Conservation (phyloP, 2,888 invertebrate species). For the Rotaria sp. region DNA sequence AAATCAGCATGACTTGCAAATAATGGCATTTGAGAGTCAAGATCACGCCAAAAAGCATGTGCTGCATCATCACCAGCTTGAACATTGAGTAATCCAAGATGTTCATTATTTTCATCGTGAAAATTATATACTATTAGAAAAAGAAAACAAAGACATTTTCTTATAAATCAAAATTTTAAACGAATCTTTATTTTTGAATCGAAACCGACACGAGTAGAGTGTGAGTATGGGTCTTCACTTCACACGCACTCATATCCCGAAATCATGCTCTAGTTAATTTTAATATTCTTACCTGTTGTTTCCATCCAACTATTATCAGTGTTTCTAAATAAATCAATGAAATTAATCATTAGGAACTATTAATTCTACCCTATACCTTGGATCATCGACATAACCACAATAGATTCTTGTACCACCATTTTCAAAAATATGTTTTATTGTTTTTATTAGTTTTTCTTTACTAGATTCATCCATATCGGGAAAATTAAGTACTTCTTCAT, state of each 20-base stretch:
- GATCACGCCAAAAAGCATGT: constrained; percentile 33
- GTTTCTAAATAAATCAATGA: constrained; percentile 61
- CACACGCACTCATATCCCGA: no score
- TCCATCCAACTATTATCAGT: constrained; percentile 99
- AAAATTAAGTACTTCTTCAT: constrained; percentile 73
- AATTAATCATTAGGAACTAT: neutral
- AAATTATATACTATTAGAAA: constrained; percentile 59
- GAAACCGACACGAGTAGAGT: no score
- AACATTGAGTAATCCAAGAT: constrained; percentile 65
- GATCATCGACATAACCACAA: constrained; percentile 89
- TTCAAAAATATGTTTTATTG: constrained; percentile 66
- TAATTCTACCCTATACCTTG: constrained; percentile 57
- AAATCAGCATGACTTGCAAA: constrained; percentile 82
- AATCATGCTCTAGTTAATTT: no score
- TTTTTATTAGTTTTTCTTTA: constrained; percentile 45
- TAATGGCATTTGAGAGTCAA: constrained; percentile 59
- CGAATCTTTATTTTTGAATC: no score
- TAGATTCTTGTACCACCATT: constrained; percentile 42
- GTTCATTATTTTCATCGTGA: constrained; percentile 56
- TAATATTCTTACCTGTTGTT: constrained; percentile 59
- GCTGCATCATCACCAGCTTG: constrained; percentile 80
- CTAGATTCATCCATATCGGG: constrained; percentile 59
- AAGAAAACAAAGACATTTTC: no score
- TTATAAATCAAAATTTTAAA: no score
- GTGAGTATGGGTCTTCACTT: no score